phyloP scores from a whole-genome alignment of 1,140 invertebrate species.

The Maniola jurtina region DNA sequence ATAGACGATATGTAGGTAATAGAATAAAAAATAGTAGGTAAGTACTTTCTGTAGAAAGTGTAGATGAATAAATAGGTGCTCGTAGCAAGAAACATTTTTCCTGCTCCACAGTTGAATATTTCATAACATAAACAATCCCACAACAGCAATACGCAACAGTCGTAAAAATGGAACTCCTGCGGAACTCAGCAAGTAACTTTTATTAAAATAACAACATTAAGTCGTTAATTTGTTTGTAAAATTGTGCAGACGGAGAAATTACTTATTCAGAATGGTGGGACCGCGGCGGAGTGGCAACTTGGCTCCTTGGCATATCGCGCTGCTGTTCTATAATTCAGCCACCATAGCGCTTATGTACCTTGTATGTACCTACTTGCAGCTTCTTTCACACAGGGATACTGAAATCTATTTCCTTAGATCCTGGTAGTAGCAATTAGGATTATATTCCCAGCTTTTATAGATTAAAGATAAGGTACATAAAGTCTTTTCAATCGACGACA shows the following conservation, averaged over 20 bases:
- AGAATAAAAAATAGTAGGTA: too few relatives aligned
- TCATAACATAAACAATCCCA: slow-evolving; percentile 68
- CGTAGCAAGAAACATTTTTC: slow-evolving; percentile 1
- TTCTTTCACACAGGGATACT: not conserved
- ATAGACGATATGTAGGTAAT: too few relatives aligned
- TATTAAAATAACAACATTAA: slow-evolving; percentile 77
- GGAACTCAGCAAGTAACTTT: slow-evolving; percentile 69
- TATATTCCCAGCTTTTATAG: too few relatives aligned
- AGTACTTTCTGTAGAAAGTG: too few relatives aligned
- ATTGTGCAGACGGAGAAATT: slow-evolving; percentile 76
- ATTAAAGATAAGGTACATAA: too few relatives aligned
- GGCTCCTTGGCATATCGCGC: slow-evolving; percentile 54
- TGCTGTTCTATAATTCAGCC: slow-evolving; percentile 68
- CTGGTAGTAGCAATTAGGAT: too few relatives aligned
- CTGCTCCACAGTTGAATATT: slow-evolving; percentile 42
- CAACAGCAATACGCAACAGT: slow-evolving; percentile 62
- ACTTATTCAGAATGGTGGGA: slow-evolving; percentile 69
- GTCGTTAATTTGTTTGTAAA: slow-evolving; percentile 77
- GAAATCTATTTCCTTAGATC: not conserved
- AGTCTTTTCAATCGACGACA: too few relatives aligned
- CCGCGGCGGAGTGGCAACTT: slow-evolving; percentile 51
- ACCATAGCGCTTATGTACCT: too few relatives aligned
- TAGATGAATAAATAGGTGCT: not conserved
- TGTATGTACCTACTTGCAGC: not conserved
- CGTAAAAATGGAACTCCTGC: slow-evolving; percentile 68